These are phyloP conservation scores for Parazoanthus atlanticus DNA, from an alignment of 92 coral and sea anemone genomes.

Conservation along the genomic window DNA sequence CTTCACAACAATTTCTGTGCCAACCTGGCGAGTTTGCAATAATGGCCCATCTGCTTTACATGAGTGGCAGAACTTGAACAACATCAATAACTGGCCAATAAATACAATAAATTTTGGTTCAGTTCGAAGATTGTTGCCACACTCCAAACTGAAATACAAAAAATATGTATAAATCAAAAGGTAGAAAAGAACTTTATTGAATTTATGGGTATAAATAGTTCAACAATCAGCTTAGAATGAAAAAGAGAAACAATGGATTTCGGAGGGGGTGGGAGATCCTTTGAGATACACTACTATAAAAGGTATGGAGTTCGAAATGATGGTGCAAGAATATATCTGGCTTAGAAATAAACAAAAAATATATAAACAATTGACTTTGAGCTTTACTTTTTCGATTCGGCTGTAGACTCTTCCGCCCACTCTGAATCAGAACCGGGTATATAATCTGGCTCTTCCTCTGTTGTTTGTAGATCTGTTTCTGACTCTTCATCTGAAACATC, in stretches of 20 bases:
- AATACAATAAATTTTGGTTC: constrained; percentile 52
- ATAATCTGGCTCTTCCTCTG: constrained; percentile 22
- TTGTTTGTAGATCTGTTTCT: neutral
- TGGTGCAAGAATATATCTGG: neutral
- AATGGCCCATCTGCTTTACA: constrained; percentile 48
- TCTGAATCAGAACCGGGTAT: constrained; percentile 6
- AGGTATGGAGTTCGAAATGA: neutral
- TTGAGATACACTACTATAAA: neutral
- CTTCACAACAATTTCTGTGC: constrained; percentile 36
- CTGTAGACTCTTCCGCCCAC: constrained; percentile 23
- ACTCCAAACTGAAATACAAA: neutral
- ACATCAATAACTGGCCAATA: constrained; percentile 42
- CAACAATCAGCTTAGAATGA: neutral
- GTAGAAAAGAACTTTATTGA: too few species aligned
- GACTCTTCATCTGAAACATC: neutral
- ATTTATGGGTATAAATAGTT: too few species aligned
- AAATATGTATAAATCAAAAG: neutral
- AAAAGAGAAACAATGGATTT: neutral
- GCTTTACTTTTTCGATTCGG: constrained; percentile 18
- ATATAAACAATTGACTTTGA: neutral
- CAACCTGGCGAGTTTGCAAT: constrained; percentile 45
- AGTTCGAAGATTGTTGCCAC: constrained; percentile 43
- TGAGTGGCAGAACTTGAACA: constrained; percentile 48
- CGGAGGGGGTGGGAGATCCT: neutral
- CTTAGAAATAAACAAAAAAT: neutral